phyloP scores from a whole-genome alignment of 2,888 invertebrate genomes.

The Drosophila yooni region DNA sequence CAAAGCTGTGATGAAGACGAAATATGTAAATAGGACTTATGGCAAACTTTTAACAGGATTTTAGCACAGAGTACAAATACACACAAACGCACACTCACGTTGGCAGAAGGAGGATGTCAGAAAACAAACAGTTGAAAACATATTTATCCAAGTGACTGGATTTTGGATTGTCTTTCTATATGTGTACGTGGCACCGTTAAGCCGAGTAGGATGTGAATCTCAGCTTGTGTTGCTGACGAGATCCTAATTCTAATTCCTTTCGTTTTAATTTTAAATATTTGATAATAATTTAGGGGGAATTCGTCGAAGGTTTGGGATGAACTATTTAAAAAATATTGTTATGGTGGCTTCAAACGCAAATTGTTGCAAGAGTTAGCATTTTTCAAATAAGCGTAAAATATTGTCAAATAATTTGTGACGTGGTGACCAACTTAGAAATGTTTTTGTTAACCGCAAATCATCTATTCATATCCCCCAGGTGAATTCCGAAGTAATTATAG shows the following conservation, averaged over 20 bases:
- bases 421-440: neutral
- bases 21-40: constrained; percentile 80
- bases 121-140: constrained; percentile 65
- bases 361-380: neutral
- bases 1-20: constrained; percentile 37
- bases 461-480: neutral
- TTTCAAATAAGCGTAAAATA: neutral
- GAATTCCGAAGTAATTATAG: neutral
- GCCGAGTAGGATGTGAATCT: constrained; percentile 36
- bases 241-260: neutral
- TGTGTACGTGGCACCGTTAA: constrained; percentile 35
- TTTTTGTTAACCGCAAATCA: neutral
- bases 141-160: constrained; percentile 76
- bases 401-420: neutral
- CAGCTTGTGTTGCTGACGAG: constrained; percentile 37
- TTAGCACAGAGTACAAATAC: constrained; percentile 46
- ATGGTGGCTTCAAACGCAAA: neutral
- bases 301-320: neutral
- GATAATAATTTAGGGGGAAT: neutral
- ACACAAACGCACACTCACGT: constrained; percentile 8
- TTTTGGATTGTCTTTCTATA: constrained; percentile 27
- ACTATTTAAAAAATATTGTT: neutral
- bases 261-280: neutral
- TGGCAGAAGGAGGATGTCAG: constrained; percentile 20
- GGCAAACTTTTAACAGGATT: constrained; percentile 77